Conservation (phyloP, 2,888 invertebrate species). For the Unio pictorum region DNA sequence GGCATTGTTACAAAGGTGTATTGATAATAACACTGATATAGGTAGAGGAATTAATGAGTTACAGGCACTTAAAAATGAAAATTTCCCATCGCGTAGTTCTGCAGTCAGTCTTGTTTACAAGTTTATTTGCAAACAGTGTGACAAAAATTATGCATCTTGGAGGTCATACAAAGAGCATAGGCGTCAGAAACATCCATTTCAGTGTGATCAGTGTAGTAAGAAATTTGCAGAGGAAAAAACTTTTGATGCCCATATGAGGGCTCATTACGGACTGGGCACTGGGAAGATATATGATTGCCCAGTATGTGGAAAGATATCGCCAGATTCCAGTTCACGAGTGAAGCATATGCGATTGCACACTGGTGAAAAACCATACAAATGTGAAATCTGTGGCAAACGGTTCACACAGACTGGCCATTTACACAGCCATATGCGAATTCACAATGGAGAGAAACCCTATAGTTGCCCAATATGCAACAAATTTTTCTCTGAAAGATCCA, state of each 20-base stretch:
- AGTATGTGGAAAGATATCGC: constrained; percentile 35
- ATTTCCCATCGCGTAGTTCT: too few relatives aligned
- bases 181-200: constrained; percentile 30
- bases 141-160: too few relatives aligned
- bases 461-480: constrained; percentile 34
- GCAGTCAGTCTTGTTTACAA: too few relatives aligned
- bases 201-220: constrained; percentile 23
- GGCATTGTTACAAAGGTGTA: too few relatives aligned
- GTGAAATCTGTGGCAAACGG: constrained; percentile 34
- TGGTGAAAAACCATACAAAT: constrained; percentile 35
- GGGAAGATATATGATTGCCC: constrained; percentile 33
- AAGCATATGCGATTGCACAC: constrained; percentile 36
- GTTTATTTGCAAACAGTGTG: too few relatives aligned
- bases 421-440: constrained; percentile 34
- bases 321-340: constrained; percentile 35
- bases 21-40: too few relatives aligned
- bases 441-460: constrained; percentile 35
- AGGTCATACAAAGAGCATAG: constrained; percentile 28
- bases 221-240: constrained; percentile 23
- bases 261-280: constrained; percentile 13
- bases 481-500: constrained; percentile 35
- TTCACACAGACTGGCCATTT: constrained; percentile 39
- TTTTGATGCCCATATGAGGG: constrained; percentile 31
- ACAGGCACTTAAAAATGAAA: too few relatives aligned
- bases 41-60: too few relatives aligned